Evolutionary conservation across 2,888 invertebrate genomes (phyloP).

Genomic region (Microchrysa polita): DNA sequence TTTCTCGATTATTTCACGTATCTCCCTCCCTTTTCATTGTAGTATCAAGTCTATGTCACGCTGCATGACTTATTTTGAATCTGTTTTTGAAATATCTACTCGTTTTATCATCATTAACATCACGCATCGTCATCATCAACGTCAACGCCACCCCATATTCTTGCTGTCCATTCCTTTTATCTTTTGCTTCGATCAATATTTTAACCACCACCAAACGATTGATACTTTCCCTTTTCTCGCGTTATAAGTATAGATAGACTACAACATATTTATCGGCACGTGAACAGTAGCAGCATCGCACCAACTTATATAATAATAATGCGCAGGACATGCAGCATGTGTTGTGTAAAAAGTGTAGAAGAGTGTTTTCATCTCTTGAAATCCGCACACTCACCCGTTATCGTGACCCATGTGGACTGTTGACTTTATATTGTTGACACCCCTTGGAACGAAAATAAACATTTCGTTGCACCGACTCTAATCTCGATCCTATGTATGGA

Average conservation of each 20-base stretch:
- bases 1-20: too few species aligned
- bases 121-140: not conserved
- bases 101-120: too few species aligned
- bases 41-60: too few species aligned
- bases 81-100: too few species aligned
- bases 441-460: conserved; percentile 23
- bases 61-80: too few species aligned
- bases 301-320: conserved; percentile 11
- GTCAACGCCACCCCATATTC: conserved; percentile 4
- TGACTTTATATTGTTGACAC: conserved; percentile 24
- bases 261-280: conserved; percentile 25
- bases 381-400: conserved; percentile 13
- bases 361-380: conserved; percentile 26
- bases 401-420: conserved; percentile 8
- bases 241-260: too few species aligned
- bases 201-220: not conserved
- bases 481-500: not conserved
- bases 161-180: conserved; percentile 6
- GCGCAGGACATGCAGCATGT: conserved; percentile 21
- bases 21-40: too few species aligned
- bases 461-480: conserved; percentile 37
- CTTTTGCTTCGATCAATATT: conserved; percentile 12
- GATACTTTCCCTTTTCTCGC: not conserved
- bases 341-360: conserved; percentile 12
- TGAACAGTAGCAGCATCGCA: conserved; percentile 6